Percentiles rank a stretch among this genome's conserved stretches.
These are phyloP conservation scores for Pelodytes ibericus DNA, from an alignment of 2,797 vertebrate species.

Conservation along the genomic window DNA sequence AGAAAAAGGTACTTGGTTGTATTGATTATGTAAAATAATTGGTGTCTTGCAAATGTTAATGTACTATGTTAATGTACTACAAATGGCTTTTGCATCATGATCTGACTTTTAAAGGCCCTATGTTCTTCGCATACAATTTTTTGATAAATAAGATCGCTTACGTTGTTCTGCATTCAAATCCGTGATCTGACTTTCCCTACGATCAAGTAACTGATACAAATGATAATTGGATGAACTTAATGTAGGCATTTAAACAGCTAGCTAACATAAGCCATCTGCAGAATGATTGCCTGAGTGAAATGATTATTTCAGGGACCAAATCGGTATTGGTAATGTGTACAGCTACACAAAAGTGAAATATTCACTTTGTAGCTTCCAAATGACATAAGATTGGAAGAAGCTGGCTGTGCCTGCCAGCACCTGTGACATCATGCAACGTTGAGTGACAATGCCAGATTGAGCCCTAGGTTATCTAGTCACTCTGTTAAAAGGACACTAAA, in stretches of 20 bases:
- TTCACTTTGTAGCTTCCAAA: constrained; percentile 59
- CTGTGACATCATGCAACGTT: too few relatives aligned
- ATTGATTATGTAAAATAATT: constrained; percentile 77
- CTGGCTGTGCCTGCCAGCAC: constrained; percentile 26
- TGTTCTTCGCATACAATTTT: constrained; percentile 42
- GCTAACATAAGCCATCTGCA: constrained; percentile 52
- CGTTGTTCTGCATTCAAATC: constrained; percentile 36
- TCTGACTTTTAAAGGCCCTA: constrained; percentile 49
- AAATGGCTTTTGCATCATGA: constrained; percentile 55
- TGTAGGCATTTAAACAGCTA: constrained; percentile 55
- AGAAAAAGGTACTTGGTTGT: constrained; percentile 74
- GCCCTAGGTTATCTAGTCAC: too few relatives aligned
- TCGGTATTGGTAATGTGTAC: constrained; percentile 40
- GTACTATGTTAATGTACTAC: constrained; percentile 66
- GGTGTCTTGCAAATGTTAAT: constrained; percentile 72
- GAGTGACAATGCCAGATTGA: too few relatives aligned
- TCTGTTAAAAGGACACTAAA: too few relatives aligned
- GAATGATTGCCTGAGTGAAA: constrained; percentile 32
- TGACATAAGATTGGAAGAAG: constrained; percentile 45
- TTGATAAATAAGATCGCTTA: constrained; percentile 47
- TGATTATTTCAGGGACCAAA: constrained; percentile 49
- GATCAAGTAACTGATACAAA: constrained; percentile 62
- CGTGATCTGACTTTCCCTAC: constrained; percentile 40
- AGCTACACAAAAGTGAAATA: constrained; percentile 57
- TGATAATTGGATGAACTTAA: constrained; percentile 59